Evolutionary conservation across 2,888 invertebrate genomes (phyloP), one percentile per base, ranked within the genome.

Genomic region (Microctonus brassicae): DNA sequence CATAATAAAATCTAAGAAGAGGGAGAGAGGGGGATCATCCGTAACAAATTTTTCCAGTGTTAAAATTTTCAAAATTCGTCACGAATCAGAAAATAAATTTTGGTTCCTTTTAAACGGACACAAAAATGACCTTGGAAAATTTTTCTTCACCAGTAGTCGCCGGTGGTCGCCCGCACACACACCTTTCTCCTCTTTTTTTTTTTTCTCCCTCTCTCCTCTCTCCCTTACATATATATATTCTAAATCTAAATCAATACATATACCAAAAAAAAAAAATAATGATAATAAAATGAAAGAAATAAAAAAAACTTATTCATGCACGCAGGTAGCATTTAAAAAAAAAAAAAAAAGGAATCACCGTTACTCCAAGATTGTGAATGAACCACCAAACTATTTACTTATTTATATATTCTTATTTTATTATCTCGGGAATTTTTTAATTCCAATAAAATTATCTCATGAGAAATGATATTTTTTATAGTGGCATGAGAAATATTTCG

Each of bases 31-130:
- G 47, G 17, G 17, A 47, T 47, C 47, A 47, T 47, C 47, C 47
- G 47, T 47, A 47, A 47, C 47, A 47, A 47, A 47, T 47, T 47
- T 47, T 20, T 47, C 47, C 17, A 17, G 47, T 42, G 42, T 17
- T 17, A 7, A 47, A 47, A 47, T 47, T 47, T 33, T 34, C 13
- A 58, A 58, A 58, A 53, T 58, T 58, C 58, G 58, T 58, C 58
- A 58, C 58, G 58, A 58, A 29, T 58, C 29, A 7, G n/a, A 47
- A 47, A 47, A 47, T 47, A 17, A 47, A 17, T 17, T 47, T 42
- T 47, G n/a, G 47, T 17, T 47, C 47, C 47, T 1, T 47, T 47
- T 47, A 17, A 47, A 47, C 47, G 47, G 17, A 47, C 47, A 47
- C 9, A 17, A 47, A 47, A 47, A 47, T 47, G 47, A 47, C 47